phyloP scores from a whole-genome alignment of 2,797 vertebrate genomes.

The Brachyalestes nurse region DNA sequence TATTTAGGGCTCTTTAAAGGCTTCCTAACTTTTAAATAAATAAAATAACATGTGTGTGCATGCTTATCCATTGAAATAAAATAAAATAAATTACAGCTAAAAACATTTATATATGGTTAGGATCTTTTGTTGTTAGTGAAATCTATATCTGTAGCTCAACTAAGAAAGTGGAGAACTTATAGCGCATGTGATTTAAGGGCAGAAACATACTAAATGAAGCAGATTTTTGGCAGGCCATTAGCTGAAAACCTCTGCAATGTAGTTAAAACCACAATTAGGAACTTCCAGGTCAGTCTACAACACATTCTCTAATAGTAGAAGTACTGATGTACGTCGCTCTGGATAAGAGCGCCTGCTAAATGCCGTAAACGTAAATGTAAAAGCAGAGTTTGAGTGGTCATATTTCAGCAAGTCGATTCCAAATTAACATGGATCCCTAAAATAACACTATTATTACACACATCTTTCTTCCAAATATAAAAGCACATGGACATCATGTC shows the following conservation, averaged over 20 bases:
- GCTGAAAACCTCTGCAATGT: slow-evolving; percentile 41
- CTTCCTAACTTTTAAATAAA: no score
- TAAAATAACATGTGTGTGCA: no score
- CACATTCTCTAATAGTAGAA: neutral
- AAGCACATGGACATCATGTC: neutral
- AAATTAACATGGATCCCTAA: neutral
- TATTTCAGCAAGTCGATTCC: neutral
- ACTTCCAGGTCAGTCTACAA: neutral
- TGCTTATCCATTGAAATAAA: no score
- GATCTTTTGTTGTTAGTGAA: neutral
- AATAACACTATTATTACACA: neutral
- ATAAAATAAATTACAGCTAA: no score
- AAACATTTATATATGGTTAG: no score
- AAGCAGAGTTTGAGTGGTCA: neutral
- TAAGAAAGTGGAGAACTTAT: slow-evolving; percentile 9
- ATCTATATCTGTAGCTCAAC: neutral
- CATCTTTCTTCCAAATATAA: neutral
- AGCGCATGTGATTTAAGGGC: slow-evolving; percentile 32
- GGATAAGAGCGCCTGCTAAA: no score
- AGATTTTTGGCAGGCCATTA: slow-evolving; percentile 38
- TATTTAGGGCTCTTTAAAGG: no score
- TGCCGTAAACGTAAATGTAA: no score
- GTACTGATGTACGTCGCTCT: no score
- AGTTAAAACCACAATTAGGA: neutral
- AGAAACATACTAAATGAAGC: slow-evolving; percentile 25